Evolutionary conservation across 1,140 invertebrate species (phyloP).

Genomic region (Nymphalis io): DNA sequence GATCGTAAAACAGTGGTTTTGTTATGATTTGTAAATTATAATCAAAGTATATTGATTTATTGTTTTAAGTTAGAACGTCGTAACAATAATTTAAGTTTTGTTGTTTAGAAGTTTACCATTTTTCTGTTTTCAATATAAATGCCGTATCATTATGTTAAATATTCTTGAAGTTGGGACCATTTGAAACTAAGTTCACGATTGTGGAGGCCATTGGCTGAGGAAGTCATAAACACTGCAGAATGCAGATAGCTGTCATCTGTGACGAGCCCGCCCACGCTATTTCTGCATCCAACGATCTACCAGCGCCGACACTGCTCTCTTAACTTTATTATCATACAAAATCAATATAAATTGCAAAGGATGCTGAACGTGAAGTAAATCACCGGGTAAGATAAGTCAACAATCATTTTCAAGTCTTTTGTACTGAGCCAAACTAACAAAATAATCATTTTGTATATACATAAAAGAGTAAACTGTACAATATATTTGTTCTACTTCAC

Average conservation of each 20-base stretch:
- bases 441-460: no score
- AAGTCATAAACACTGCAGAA: slow-evolving; percentile 74
- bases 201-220: slow-evolving; percentile 75
- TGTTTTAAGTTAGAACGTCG: neutral
- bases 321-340: slow-evolving; percentile 22
- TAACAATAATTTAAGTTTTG: neutral
- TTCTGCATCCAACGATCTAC: slow-evolving; percentile 60
- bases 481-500: no score
- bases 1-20: slow-evolving; percentile 1
- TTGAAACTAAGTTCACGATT: slow-evolving; percentile 22
- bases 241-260: slow-evolving; percentile 72
- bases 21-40: slow-evolving; percentile 4
- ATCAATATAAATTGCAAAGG: slow-evolving; percentile 11
- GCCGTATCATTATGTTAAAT: no score
- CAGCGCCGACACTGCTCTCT: slow-evolving; percentile 52
- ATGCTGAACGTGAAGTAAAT: slow-evolving; percentile 3
- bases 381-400: neutral
- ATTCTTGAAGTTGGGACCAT: slow-evolving; percentile 9
- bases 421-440: no score
- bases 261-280: slow-evolving; percentile 75
- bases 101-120: neutral
- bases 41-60: slow-evolving; percentile 16
- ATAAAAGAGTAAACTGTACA: no score
- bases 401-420: no score
- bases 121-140: neutral